phyloP scores from a whole-genome alignment of 1,140 invertebrate genomes.

The Nasonia longicornis region DNA sequence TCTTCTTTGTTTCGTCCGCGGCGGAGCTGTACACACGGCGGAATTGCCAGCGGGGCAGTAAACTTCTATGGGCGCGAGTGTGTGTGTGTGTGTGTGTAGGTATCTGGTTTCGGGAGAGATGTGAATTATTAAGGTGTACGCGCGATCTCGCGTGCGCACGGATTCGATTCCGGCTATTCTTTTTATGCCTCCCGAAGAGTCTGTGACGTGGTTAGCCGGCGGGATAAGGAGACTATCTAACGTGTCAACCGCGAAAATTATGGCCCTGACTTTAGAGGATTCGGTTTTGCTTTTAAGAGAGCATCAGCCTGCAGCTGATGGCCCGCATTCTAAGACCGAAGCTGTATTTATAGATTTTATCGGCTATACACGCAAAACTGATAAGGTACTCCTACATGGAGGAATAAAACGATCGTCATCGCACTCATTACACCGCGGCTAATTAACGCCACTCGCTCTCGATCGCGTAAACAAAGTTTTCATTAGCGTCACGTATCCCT shows the following conservation, averaged over 20 bases:
- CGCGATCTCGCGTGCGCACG: conserved; percentile 14
- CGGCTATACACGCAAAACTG: too few relatives aligned
- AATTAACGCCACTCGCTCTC: conserved; percentile 13
- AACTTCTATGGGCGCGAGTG: conserved; percentile 24
- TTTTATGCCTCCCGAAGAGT: background rate
- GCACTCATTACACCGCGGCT: background rate
- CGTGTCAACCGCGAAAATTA: background rate
- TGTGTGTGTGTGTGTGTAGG: too few relatives aligned
- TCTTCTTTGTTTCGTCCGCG: background rate
- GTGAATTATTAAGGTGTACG: conserved; percentile 32
- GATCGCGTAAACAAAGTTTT: conserved; percentile 45
- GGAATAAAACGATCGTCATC: background rate
- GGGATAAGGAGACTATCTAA: too few relatives aligned
- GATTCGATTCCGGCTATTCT: background rate
- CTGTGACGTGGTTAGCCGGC: background rate
- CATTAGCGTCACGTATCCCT: background rate
- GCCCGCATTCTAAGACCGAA: background rate
- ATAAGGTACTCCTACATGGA: too few relatives aligned
- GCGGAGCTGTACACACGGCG: background rate
- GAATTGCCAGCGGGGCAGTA: conserved; percentile 40
- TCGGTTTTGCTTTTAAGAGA: background rate
- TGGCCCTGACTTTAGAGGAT: background rate
- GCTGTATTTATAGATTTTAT: too few relatives aligned
- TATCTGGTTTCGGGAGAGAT: background rate
- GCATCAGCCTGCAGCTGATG: too few relatives aligned